Evolutionary conservation across 2,797 vertebrate species (phyloP).

Genomic region (Salmo trutta): DNA sequence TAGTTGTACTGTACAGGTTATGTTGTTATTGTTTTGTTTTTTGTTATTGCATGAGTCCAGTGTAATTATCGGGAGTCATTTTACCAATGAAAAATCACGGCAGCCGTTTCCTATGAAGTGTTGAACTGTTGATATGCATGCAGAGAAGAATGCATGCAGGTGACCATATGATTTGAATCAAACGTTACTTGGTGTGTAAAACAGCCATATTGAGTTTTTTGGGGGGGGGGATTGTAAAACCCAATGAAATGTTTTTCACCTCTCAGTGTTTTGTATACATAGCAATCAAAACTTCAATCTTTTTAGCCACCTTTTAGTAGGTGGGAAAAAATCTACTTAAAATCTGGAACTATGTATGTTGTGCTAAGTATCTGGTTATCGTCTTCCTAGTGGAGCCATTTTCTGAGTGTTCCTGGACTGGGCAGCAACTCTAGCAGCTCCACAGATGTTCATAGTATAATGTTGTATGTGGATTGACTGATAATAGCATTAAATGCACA

Average conservation of each 20-base stretch:
- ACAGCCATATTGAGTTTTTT: background rate
- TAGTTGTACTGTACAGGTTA: conserved; percentile 45
- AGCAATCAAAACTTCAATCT: background rate
- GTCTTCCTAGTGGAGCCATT: background rate
- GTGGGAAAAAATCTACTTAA: background rate
- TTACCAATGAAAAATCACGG: conserved; percentile 32
- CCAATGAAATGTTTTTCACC: background rate
- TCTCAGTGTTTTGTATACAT: background rate
- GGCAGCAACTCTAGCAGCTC: background rate
- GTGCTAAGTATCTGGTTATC: background rate
- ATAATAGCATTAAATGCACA: background rate
- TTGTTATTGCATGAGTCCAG: conserved; percentile 46
- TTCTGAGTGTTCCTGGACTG: background rate
- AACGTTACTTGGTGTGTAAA: background rate
- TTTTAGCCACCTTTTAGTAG: background rate
- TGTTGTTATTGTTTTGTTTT: conserved; percentile 35
- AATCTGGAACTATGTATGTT: background rate
- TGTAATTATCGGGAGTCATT: conserved; percentile 37
- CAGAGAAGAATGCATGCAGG: conserved; percentile 13
- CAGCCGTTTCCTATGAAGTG: conserved; percentile 20
- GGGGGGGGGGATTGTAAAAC: background rate
- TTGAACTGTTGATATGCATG: conserved; percentile 18
- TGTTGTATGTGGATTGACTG: background rate
- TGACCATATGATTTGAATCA: conserved; percentile 22
- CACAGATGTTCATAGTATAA: too few relatives aligned